Conservation (phyloP, 2,888 invertebrate species). For the Drosophila mimica region DNA sequence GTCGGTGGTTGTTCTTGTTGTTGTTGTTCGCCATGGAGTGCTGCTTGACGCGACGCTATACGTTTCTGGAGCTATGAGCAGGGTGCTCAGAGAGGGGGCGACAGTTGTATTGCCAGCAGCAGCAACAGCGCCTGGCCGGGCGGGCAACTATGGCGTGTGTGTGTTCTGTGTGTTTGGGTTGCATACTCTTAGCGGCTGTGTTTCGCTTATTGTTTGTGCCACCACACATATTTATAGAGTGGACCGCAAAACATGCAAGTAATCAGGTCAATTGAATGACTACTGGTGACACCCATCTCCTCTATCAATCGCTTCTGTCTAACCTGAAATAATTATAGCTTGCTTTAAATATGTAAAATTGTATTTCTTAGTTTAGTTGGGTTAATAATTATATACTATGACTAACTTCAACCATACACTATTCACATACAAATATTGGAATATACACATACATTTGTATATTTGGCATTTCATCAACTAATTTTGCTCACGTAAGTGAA, state of each 20-base stretch:
- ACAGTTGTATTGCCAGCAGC: conserved; percentile 18
- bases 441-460: not conserved
- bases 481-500: not conserved
- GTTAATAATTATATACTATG: not conserved
- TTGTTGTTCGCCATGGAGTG: conserved; percentile 44
- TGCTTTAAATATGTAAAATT: not conserved
- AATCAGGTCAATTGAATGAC: conserved; percentile 76
- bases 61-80: conserved; percentile 37
- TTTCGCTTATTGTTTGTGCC: conserved; percentile 62
- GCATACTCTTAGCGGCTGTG: conserved; percentile 50
- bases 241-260: conserved; percentile 55
- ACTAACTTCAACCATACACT: not conserved
- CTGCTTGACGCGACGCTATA: conserved; percentile 32
- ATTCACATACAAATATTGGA: not conserved
- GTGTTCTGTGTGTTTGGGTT: conserved; percentile 38
- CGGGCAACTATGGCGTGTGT: conserved; percentile 50
- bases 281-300: conserved; percentile 27
- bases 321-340: conserved; percentile 5
- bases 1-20: conserved; percentile 45
- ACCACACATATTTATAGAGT: conserved; percentile 73
- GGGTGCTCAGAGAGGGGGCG: conserved; percentile 10
- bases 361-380: not conserved
- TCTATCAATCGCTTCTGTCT: conserved; percentile 2
- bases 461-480: not conserved
- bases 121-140: conserved; percentile 42